Conservation (phyloP, 2,888 invertebrate species). For the Polydrusus cervinus region DNA sequence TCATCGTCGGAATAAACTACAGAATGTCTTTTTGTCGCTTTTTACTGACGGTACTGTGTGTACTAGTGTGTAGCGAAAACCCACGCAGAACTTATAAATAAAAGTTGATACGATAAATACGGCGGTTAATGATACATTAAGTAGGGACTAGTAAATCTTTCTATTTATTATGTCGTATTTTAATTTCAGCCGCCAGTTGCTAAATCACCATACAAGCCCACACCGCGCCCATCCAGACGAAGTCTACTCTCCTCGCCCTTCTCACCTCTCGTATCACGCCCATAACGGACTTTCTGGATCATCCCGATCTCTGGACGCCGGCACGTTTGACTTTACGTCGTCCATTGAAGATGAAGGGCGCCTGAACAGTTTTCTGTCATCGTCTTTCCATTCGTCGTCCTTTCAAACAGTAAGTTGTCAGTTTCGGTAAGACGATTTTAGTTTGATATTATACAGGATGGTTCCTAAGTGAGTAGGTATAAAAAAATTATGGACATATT, state of each 20-base stretch:
- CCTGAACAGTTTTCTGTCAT: conserved; percentile 62
- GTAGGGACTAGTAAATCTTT: no score
- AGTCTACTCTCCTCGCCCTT: conserved; percentile 37
- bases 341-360: conserved; percentile 63
- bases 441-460: neutral
- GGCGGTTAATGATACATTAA: no score
- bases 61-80: no score
- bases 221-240: conserved; percentile 31
- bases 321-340: conserved; percentile 63
- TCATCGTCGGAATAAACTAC: no score
- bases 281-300: conserved; percentile 55
- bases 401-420: conserved; percentile 39
- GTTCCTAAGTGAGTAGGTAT: neutral
- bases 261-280: conserved; percentile 48
- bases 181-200: conserved; percentile 49
- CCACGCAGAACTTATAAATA: no score
- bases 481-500: neutral
- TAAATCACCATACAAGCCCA: conserved; percentile 25
- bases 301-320: conserved; percentile 56
- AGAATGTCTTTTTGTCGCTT: no score
- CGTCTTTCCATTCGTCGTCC: conserved; percentile 58
- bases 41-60: no score
- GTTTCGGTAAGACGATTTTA: neutral
- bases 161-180: neutral
- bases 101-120: no score